Base-by-base conservation (phyloP, 2,113 vertebrate species). In the Pholis gunnellus region DNA sequence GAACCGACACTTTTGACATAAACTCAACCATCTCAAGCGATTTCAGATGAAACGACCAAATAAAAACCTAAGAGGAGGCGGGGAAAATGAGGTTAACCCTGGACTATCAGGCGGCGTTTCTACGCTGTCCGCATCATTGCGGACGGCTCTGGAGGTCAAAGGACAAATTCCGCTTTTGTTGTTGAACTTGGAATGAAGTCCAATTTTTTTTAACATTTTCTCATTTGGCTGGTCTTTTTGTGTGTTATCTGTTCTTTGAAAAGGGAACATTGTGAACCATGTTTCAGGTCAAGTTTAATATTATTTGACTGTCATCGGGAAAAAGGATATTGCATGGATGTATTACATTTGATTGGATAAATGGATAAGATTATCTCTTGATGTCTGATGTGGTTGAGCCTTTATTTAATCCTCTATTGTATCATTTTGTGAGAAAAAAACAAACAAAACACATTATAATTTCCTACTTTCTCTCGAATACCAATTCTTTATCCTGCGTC, bases 161-260 rank as follows among this genome's bases (percentile, higher is more conserved):
- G 60, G 84, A 86, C 82, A 82, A 2, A 60, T 72, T 25, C 80
- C 78, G 61, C 75, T 82, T 83, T 68, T 73, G 38, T 71, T 84
- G 52, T 57, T 73, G 78, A 63, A 72, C 65, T 64, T 34, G 17
- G 7, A 25, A 38, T 42, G 14, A 5, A 54, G 54, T 73, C 48
- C 9, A 63, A 1, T 71, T 88, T 77, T 88, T 76, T 54, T 54
- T 14, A 72, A 40, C 25, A n/a, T 50, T 75, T 71, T 81, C 14
- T 82, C 31, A 36, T 75, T 81, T 71, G 56, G 75, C 50, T 13
- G 72, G 65, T 83, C 27, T 74, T 81, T 75, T 78, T 56, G 8
- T 82, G 65, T 85, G 69, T 61, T 81, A 54, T 78, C 9, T 82
- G 42, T 72, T 73, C 18, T 78, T 72, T 76, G 13, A 75, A 75